These are phyloP conservation scores for Didymodactylos carnosus DNA, from an alignment of 2,888 invertebrate genomes.

Conservation along the genomic window DNA sequence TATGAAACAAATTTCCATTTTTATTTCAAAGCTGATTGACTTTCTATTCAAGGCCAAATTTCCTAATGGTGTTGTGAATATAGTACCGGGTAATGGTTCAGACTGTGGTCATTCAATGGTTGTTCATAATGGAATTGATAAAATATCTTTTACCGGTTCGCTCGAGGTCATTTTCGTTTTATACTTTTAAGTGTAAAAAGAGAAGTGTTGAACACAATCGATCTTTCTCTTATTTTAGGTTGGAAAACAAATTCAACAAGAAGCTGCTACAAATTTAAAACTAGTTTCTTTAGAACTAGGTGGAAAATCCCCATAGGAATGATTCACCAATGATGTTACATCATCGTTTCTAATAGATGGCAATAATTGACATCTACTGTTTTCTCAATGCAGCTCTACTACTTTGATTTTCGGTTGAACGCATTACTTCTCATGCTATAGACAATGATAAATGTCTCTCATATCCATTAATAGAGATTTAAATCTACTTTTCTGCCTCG, in stretches of 20 bases:
- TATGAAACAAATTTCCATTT: background rate
- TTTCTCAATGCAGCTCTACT: too few relatives aligned
- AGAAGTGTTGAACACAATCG: background rate
- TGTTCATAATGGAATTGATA: conserved; percentile 48
- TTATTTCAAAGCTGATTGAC: background rate
- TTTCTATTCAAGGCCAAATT: conserved; percentile 33
- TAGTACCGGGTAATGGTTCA: conserved; percentile 46
- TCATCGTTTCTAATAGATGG: too few relatives aligned
- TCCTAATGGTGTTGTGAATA: conserved; percentile 56
- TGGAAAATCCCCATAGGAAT: too few relatives aligned
- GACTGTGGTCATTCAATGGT: conserved; percentile 51
- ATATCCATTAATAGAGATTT: too few relatives aligned
- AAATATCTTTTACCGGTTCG: conserved; percentile 59
- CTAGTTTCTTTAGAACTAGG: conserved; percentile 61
- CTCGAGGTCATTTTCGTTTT: conserved; percentile 35
- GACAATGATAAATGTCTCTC: too few relatives aligned
- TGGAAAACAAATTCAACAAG: conserved; percentile 60
- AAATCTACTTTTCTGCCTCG: too few relatives aligned
- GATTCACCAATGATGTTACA: too few relatives aligned
- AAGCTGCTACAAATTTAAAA: conserved; percentile 58
- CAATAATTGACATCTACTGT: too few relatives aligned
- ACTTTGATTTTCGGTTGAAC: too few relatives aligned
- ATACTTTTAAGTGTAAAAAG: background rate
- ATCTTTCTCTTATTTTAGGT: conserved; percentile 40
- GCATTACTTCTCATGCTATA: too few relatives aligned